phyloP scores from a whole-genome alignment of 2,797 vertebrate species.

The Thaleichthys pacificus region DNA sequence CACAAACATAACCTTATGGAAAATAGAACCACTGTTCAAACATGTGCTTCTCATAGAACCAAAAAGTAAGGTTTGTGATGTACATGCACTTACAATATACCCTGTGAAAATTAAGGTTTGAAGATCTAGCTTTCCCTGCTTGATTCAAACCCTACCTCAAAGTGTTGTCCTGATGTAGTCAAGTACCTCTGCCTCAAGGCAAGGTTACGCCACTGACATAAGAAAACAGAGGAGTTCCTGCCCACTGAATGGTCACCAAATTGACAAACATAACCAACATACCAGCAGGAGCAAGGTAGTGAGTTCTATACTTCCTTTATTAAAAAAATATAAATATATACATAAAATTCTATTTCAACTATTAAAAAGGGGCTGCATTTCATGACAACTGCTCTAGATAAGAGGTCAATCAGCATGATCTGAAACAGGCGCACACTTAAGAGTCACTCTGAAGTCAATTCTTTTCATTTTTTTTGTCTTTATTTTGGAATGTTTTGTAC shows the following conservation, averaged over 20 bases:
- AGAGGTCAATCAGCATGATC: slow-evolving; percentile 83
- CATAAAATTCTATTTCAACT: slow-evolving; percentile 87
- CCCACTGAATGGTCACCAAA: slow-evolving; percentile 79
- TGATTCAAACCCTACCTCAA: slow-evolving; percentile 80
- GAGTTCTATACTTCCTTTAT: slow-evolving; percentile 88
- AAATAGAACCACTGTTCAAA: slow-evolving; percentile 76
- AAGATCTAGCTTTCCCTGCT: slow-evolving; percentile 79
- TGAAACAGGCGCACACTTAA: slow-evolving; percentile 83
- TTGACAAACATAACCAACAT: slow-evolving; percentile 83
- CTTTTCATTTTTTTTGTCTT: slow-evolving; percentile 69
- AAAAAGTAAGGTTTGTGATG: slow-evolving; percentile 80
- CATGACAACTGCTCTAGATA: slow-evolving; percentile 83
- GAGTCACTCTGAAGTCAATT: slow-evolving; percentile 76
- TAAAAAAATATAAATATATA: slow-evolving; percentile 89
- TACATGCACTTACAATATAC: slow-evolving; percentile 83
- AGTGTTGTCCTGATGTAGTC: slow-evolving; percentile 79
- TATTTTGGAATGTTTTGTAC: slow-evolving; percentile 85
- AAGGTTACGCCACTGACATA: slow-evolving; percentile 70
- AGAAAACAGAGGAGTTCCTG: slow-evolving; percentile 76
- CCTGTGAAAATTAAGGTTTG: slow-evolving; percentile 82
- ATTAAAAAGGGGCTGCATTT: slow-evolving; percentile 87
- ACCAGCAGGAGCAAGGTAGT: slow-evolving; percentile 86
- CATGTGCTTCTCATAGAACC: slow-evolving; percentile 81
- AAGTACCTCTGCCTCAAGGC: slow-evolving; percentile 74
- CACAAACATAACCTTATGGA: slow-evolving; percentile 77